Base-by-base conservation (phyloP, 2,797 vertebrate species). In the Moxostoma hubbsi region DNA sequence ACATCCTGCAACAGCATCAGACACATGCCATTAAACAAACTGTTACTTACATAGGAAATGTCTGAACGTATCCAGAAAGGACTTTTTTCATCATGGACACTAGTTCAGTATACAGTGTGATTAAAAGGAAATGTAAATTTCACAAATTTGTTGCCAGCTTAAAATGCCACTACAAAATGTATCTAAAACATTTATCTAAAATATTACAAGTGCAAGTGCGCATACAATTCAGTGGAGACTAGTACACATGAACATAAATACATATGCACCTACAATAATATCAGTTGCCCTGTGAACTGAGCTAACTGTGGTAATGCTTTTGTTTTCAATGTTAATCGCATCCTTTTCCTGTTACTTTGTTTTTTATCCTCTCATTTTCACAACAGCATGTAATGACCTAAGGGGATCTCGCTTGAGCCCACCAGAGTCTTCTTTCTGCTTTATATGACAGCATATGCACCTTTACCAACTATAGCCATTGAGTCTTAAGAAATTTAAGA, bases 1-100 rank as follows among this genome's bases (percentile, higher is more conserved):
- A 97, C 95, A 82, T 99, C 97, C 97, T 99, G 88, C 45, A 82
- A 87, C 0, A 58, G 18, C 62, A 66, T 43, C 43, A 55, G 50
- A 79, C 15, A 75, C 24, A 46, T 24, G 7, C 5, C 24, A 9
- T 78, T 61, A 70, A n/a, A 54, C 11, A 70, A 54, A n/a, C 15
- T 13, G 67, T 53, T 43, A 43, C 1, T 51, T 50, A 5, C 1
- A 24, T 43, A 13, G 9, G 9, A 50, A n/a, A n/a, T 59, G 6
- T 68, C 16, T 66, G 12, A 47, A 6, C 15, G 46, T 46, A 46
- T 45, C 4, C n/a, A 74, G 18, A 61, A 73, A 24, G 0, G 1
- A 24, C 24, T 24, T 24, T 24, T 9, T 24, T 1, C 16, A 24
- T 24, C 24, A 5, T 10, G 24, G 11, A 62, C 24, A 62, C 24